Conservation (phyloP, 2,888 invertebrate genomes). For the Megaustenia siamemsis region DNA sequence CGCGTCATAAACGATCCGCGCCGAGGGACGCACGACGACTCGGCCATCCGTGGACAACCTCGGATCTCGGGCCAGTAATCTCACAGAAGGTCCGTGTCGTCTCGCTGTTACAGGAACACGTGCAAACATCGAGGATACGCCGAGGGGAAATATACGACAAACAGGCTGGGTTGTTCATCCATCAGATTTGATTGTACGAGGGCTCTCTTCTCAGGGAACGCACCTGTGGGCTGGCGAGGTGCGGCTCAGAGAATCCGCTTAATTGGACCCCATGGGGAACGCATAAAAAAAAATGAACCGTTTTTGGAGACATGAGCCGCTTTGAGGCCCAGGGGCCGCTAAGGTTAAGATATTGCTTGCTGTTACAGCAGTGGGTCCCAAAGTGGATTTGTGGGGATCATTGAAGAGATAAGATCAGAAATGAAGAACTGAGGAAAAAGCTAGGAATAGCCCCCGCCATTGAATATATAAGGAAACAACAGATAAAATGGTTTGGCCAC, state of each 20-base stretch:
- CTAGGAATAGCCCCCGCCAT: no score
- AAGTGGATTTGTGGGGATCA: no score
- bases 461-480: no score
- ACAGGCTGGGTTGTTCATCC: not conserved
- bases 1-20: not conserved
- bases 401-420: no score
- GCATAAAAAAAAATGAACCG: conserved; percentile 13
- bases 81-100: not conserved
- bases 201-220: not conserved
- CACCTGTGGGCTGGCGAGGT: conserved; percentile 25
- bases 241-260: not conserved
- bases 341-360: not conserved
- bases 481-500: no score
- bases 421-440: no score
- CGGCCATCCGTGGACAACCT: not conserved
- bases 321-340: not conserved
- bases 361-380: not conserved
- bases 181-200: not conserved
- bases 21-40: not conserved
- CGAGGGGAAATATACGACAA: not conserved
- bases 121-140: not conserved
- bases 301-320: not conserved
- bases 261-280: conserved; percentile 37
- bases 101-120: not conserved
- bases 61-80: not conserved